Evolutionary conservation across 2,888 invertebrate genomes (phyloP).

Genomic region (Eristalis arbustorum): DNA sequence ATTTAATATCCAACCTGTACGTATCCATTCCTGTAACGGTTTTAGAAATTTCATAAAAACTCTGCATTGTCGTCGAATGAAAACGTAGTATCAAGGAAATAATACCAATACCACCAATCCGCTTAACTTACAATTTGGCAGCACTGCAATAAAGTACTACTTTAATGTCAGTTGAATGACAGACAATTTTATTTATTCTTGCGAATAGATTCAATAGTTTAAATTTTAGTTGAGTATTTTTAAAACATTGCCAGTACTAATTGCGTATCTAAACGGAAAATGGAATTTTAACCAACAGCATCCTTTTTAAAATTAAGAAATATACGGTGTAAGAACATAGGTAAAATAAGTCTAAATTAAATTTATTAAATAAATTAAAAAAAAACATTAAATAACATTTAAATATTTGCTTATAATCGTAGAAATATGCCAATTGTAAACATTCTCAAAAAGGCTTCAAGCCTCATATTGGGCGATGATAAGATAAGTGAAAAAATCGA

Average conservation of each 20-base stretch:
- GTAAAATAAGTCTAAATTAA: background rate
- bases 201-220: background rate
- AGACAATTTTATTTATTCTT: background rate
- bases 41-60: too few species aligned
- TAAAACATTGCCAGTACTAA: background rate
- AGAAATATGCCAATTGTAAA: conserved; percentile 87
- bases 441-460: conserved; percentile 89
- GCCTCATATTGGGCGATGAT: conserved; percentile 88
- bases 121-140: background rate
- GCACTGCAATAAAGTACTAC: background rate
- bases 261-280: background rate
- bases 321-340: background rate
- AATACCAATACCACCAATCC: too few species aligned
- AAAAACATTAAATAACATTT: background rate
- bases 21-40: too few species aligned
- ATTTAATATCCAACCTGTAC: too few species aligned
- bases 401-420: background rate
- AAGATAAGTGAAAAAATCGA: conserved; percentile 83
- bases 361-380: background rate
- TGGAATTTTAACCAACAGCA: background rate
- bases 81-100: too few species aligned
- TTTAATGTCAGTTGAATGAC: conserved; percentile 1
- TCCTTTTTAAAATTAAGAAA: background rate
- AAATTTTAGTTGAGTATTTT: background rate
- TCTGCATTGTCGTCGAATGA: too few species aligned